Conservation (phyloP, 2,888 invertebrate species). For the Acrobeloides nanus region DNA sequence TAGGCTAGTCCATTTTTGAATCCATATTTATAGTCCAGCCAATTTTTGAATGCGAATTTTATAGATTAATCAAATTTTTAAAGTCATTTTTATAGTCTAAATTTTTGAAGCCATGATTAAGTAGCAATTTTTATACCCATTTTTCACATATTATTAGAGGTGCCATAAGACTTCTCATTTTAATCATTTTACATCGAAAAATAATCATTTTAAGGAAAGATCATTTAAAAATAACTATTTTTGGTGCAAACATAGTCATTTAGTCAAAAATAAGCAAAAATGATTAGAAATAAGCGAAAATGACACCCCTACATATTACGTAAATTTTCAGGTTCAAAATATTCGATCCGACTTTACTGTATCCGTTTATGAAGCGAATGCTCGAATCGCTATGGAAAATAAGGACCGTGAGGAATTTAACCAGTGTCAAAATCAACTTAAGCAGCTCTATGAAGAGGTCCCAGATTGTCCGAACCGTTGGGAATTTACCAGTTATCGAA, state of each 20-base stretch:
- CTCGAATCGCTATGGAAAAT: slow-evolving; percentile 87
- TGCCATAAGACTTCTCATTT: neutral
- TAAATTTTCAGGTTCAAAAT: slow-evolving; percentile 74
- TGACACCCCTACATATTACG: no score
- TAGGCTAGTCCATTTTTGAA: no score
- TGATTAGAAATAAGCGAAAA: no score
- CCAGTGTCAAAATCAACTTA: slow-evolving; percentile 96
- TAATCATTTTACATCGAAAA: neutral
- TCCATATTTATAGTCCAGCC: no score
- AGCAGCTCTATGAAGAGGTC: slow-evolving; percentile 70
- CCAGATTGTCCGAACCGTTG: slow-evolving; percentile 63
- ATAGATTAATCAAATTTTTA: no score
- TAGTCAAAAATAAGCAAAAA: no score
- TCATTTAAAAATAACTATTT: neutral
- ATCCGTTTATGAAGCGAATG: slow-evolving; percentile 97
- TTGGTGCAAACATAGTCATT: no score
- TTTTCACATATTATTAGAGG: no score
- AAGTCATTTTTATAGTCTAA: no score
- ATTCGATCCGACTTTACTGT: slow-evolving; percentile 87
- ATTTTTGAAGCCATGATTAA: no score
- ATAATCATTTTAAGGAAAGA: neutral
- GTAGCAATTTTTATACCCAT: no score
- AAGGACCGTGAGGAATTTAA: slow-evolving; percentile 98
- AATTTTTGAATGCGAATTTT: no score
- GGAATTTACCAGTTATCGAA: slow-evolving; percentile 91